Evolutionary conservation across 1,140 invertebrate genomes (phyloP).

Genomic region (Megalopta genalis): DNA sequence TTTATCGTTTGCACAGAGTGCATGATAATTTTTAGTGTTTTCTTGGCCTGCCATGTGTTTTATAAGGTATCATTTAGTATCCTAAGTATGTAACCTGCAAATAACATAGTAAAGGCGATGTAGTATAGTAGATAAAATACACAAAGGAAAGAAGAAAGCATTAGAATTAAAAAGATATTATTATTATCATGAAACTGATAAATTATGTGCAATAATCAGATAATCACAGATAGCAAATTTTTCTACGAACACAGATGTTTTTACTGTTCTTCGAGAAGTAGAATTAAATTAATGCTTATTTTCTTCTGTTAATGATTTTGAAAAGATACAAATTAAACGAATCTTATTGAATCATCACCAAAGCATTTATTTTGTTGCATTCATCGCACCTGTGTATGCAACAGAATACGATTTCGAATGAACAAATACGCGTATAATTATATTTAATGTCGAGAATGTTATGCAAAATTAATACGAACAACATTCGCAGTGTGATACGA

Average conservation of each 20-base stretch:
- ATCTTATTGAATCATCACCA: too few species aligned
- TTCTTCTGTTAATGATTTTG: too few species aligned
- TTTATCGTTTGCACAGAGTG: constrained; percentile 59
- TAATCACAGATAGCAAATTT: neutral
- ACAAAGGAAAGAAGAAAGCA: neutral
- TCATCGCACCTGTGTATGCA: too few species aligned
- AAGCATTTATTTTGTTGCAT: too few species aligned
- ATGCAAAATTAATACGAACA: neutral
- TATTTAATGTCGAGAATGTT: neutral
- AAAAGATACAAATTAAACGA: too few species aligned
- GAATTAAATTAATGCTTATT: too few species aligned
- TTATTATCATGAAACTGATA: neutral
- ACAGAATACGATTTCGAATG: neutral
- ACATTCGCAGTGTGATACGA: neutral
- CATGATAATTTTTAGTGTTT: constrained; percentile 23
- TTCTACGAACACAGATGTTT: too few species aligned
- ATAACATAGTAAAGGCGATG: neutral
- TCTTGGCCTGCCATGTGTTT: constrained; percentile 55
- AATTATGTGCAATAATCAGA: neutral
- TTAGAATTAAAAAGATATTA: neutral
- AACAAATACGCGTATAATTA: neutral
- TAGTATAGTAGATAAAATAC: neutral
- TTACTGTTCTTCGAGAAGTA: too few species aligned
- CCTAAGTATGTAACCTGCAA: constrained; percentile 34
- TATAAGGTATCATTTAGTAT: constrained; percentile 42